Conservation (phyloP, 2,113 vertebrate genomes). For the Syngnathus typhle region DNA sequence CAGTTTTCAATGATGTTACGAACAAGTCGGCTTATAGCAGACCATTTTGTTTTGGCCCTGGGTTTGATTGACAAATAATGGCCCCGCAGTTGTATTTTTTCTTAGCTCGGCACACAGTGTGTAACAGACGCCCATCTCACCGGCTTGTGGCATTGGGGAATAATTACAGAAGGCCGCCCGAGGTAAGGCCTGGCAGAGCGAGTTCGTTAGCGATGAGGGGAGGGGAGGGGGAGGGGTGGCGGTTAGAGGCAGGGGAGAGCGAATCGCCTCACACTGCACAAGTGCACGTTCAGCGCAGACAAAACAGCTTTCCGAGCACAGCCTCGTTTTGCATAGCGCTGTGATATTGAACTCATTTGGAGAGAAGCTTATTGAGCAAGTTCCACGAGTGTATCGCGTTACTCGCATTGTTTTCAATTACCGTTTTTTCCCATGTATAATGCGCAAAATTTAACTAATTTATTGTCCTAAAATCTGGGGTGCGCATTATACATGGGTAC, state of each 20-base stretch:
- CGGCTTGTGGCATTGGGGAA: conserved; percentile 68
- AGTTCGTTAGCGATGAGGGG: conserved; percentile 66
- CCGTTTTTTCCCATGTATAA: no score
- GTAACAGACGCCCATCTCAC: conserved; percentile 70
- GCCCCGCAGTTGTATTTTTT: conserved; percentile 68
- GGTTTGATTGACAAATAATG: conserved; percentile 76
- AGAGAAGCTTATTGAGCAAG: conserved; percentile 36
- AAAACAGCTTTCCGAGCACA: conserved; percentile 36
- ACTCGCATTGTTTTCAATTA: conserved; percentile 6
- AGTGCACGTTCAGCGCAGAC: conserved; percentile 27
- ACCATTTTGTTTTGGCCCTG: conserved; percentile 64
- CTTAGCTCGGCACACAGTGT: conserved; percentile 53
- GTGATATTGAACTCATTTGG: conserved; percentile 49
- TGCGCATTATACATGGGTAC: no score
- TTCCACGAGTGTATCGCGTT: conserved; percentile 12
- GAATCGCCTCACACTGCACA: conserved; percentile 45
- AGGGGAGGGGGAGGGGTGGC: conserved; percentile 44
- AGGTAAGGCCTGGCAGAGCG: conserved; percentile 68
- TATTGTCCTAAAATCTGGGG: no score
- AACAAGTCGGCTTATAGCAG: conserved; percentile 55
- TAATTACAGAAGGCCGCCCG: conserved; percentile 71
- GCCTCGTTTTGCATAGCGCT: conserved; percentile 22
- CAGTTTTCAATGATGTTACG: conserved; percentile 66
- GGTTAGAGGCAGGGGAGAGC: conserved; percentile 46
- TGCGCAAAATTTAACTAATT: no score